These are phyloP conservation scores for Sakesphorus luctuosus DNA, from an alignment of 2,113 vertebrate genomes.

Conservation along the genomic window DNA sequence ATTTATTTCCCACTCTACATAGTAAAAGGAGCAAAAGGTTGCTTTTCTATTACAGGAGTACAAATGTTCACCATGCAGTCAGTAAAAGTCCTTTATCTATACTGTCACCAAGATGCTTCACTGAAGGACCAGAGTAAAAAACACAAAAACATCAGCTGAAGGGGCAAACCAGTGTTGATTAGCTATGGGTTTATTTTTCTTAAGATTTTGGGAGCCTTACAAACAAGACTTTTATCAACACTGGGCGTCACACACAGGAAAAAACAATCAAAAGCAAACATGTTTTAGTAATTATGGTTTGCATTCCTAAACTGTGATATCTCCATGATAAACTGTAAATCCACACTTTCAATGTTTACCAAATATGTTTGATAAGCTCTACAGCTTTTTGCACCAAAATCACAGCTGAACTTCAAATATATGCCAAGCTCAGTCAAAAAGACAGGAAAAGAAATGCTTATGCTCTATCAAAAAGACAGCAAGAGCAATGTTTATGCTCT, in stretches of 20 bases:
- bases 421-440: background rate
- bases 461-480: background rate
- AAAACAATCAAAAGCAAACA: background rate
- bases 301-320: background rate
- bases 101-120: fast-evolving
- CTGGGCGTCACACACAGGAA: background rate
- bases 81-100: background rate
- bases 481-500: background rate
- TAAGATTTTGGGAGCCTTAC: background rate
- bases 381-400: background rate
- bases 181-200: background rate
- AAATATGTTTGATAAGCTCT: background rate
- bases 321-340: background rate
- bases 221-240: background rate
- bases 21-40: background rate
- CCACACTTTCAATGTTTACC: background rate
- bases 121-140: background rate
- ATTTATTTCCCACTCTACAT: background rate
- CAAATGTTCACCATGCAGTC: background rate
- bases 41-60: background rate
- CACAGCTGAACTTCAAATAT: background rate
- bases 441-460: background rate
- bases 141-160: background rate
- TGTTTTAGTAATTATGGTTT: background rate
- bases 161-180: background rate